Percentiles rank a stretch among this genome's conserved stretches.
These are phyloP conservation scores for Apostichopus leukothele DNA, from an alignment of 53 echinoderm and acorn worm species.

Conservation along the genomic window DNA sequence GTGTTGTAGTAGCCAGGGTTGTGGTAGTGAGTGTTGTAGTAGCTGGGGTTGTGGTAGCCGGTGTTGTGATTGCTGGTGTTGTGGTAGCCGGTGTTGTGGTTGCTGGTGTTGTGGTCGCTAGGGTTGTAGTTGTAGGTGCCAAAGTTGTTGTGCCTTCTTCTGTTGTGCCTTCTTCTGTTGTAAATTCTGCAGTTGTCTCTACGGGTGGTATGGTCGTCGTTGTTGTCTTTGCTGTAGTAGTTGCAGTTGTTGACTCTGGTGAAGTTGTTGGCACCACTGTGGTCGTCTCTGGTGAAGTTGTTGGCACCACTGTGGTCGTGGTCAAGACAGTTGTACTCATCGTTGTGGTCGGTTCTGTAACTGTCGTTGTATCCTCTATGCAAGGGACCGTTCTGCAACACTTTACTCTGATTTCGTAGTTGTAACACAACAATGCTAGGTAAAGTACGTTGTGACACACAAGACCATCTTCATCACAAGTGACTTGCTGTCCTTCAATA, in stretches of 20 bases:
- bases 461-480: conserved; percentile 16
- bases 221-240: neutral
- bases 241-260: conserved; percentile 3
- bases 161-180: conserved; percentile 27
- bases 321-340: neutral
- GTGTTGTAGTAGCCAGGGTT: neutral
- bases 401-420: conserved; percentile 24
- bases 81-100: conserved; percentile 3
- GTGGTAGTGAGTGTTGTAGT: neutral
- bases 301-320: neutral
- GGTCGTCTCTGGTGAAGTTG: neutral
- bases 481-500: conserved; percentile 21
- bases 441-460: conserved; percentile 32
- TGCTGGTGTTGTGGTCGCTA: neutral
- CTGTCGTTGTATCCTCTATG: conserved; percentile 5
- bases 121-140: neutral
- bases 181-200: conserved; percentile 14
- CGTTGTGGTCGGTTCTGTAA: neutral
- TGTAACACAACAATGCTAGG: conserved; percentile 5
- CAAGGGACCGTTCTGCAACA: conserved; percentile 29
- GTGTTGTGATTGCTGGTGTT: neutral
- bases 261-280: neutral
- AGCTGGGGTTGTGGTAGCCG: neutral
- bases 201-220: neutral
- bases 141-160: neutral